phyloP scores from a whole-genome alignment of 2,888 invertebrate species.

The Halictus quadricinctus region DNA sequence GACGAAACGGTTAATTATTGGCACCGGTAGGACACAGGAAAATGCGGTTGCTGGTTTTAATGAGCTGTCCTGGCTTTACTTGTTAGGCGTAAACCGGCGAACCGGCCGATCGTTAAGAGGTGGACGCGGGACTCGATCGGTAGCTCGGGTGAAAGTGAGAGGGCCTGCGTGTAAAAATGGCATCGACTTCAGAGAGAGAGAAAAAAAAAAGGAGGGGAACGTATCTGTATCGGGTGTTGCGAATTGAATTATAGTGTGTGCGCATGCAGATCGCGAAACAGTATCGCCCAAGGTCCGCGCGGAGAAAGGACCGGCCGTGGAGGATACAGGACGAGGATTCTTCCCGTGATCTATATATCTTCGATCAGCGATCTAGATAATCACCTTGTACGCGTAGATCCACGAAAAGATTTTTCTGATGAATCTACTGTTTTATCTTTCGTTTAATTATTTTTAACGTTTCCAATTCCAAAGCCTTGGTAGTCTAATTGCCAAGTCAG shows the following conservation, averaged over 20 bases:
- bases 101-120: conserved; percentile 63
- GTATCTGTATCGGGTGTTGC: conserved; percentile 61
- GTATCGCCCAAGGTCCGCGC: conserved; percentile 51
- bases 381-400: not conserved
- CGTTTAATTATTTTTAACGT: too few species aligned
- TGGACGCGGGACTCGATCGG: conserved; percentile 63
- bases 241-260: conserved; percentile 39
- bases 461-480: too few species aligned
- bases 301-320: conserved; percentile 32
- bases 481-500: too few species aligned
- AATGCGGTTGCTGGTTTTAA: conserved; percentile 59
- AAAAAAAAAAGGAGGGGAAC: conserved; percentile 17
- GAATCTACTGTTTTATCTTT: too few species aligned
- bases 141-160: conserved; percentile 76
- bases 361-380: conserved; percentile 24
- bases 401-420: not conserved
- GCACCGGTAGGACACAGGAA: conserved; percentile 36
- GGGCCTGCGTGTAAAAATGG: conserved; percentile 70
- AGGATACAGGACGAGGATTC: not conserved
- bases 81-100: conserved; percentile 34
- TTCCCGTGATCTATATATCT: conserved; percentile 12
- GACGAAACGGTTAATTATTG: conserved; percentile 34
- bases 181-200: conserved; percentile 19
- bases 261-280: conserved; percentile 37
- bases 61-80: conserved; percentile 57